Evolutionary conservation across 1,140 invertebrate genomes (phyloP).

Genomic region (Atta cephalotes): DNA sequence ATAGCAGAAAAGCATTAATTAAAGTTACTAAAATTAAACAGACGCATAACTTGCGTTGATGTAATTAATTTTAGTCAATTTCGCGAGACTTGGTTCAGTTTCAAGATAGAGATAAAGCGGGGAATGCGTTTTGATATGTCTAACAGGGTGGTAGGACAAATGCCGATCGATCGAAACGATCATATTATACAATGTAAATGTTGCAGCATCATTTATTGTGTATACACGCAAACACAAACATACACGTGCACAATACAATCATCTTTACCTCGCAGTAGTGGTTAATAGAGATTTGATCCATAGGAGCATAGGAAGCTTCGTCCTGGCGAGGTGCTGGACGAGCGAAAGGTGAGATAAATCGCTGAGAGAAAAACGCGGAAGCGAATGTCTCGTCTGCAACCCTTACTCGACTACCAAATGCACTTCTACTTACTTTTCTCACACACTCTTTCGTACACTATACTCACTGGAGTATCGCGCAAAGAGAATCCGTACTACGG

Average conservation of each 20-base stretch:
- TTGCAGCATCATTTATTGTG: slow-evolving; percentile 26
- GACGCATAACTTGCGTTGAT: slow-evolving; percentile 19
- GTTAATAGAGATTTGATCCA: slow-evolving; percentile 85
- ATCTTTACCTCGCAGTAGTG: slow-evolving; percentile 61
- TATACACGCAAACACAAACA: slow-evolving; percentile 67
- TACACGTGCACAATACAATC: slow-evolving; percentile 78
- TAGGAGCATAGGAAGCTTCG: slow-evolving; percentile 95
- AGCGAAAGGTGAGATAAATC: slow-evolving; percentile 94
- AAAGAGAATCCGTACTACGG: slow-evolving; percentile 34
- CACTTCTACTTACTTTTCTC: slow-evolving; percentile 66
- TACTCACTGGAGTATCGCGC: slow-evolving; percentile 68
- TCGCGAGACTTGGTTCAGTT: slow-evolving; percentile 47
- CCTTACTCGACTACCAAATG: slow-evolving; percentile 77
- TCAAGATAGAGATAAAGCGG: slow-evolving; percentile 56
- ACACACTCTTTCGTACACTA: slow-evolving; percentile 67
- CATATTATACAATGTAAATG: slow-evolving; percentile 33
- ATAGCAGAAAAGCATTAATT: slow-evolving; percentile 51
- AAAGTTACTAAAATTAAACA: slow-evolving; percentile 48
- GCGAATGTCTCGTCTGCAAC: slow-evolving; percentile 81
- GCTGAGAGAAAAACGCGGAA: slow-evolving; percentile 70
- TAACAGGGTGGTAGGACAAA: background rate
- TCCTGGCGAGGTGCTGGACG: slow-evolving; percentile 96
- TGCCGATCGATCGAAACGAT: slow-evolving; percentile 7
- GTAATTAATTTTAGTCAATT: slow-evolving; percentile 47
- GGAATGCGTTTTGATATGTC: slow-evolving; percentile 57